Conservation (phyloP, 2,113 vertebrate genomes). For the Melanerpes aurifrons region DNA sequence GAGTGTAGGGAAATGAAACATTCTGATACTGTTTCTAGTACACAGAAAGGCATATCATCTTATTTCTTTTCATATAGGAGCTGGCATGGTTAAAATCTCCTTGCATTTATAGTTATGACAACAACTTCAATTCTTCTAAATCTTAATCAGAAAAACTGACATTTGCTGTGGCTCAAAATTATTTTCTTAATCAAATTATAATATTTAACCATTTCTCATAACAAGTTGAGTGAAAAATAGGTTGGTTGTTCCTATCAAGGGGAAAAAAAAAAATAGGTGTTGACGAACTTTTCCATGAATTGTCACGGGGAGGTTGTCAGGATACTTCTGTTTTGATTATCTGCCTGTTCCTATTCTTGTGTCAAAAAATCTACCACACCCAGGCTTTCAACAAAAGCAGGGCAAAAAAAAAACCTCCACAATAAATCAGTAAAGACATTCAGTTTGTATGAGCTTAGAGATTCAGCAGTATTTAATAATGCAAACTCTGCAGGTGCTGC, state of each 20-base stretch:
- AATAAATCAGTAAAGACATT: background rate
- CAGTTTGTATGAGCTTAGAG: background rate
- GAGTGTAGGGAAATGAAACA: fast-evolving
- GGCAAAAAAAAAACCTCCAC: background rate
- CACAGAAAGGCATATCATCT: background rate
- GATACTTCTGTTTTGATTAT: background rate
- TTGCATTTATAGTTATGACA: background rate
- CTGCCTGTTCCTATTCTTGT: background rate
- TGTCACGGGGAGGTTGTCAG: background rate
- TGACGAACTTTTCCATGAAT: background rate
- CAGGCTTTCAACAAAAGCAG: background rate
- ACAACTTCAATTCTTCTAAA: background rate
- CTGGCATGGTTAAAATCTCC: background rate
- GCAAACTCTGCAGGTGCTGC: background rate
- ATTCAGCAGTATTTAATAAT: background rate
- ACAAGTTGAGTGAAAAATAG: background rate
- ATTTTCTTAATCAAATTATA: background rate
- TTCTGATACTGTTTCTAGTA: background rate
- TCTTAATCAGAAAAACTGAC: background rate
- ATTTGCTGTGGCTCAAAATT: background rate
- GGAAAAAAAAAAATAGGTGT: background rate
- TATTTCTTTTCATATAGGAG: background rate
- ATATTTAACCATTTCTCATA: background rate
- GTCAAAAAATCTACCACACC: background rate
- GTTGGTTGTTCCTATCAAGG: background rate